These are phyloP conservation scores for Odontomachus brunneus DNA, from an alignment of 1,140 invertebrate species.

Conservation along the genomic window DNA sequence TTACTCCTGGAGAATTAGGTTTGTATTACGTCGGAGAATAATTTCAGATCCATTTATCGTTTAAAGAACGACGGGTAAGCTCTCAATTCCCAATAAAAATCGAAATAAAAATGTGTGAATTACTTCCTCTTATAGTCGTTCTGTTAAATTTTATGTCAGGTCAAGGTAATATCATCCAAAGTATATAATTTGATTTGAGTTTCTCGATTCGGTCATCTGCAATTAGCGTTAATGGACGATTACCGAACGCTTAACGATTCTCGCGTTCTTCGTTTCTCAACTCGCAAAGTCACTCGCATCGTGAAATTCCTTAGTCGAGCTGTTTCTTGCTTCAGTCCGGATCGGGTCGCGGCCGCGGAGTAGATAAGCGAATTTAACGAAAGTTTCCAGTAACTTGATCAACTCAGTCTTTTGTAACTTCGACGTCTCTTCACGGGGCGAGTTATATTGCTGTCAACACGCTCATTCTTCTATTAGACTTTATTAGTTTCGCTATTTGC, in stretches of 20 bases:
- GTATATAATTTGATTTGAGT: background rate
- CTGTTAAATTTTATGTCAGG: too few relatives aligned
- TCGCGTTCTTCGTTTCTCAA: background rate
- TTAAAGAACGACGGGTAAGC: too few relatives aligned
- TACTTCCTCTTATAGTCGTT: too few relatives aligned
- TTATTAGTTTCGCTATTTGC: constrained; percentile 8
- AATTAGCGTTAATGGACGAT: constrained; percentile 6
- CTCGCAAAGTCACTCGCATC: background rate
- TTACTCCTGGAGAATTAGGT: background rate
- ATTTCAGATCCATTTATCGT: too few relatives aligned
- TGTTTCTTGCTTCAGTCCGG: constrained; percentile 4
- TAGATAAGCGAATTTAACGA: background rate
- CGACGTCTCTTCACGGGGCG: background rate
- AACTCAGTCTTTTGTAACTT: constrained; percentile 18
- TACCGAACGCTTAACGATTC: too few relatives aligned
- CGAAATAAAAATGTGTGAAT: too few relatives aligned
- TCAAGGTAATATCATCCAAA: too few relatives aligned
- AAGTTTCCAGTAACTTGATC: constrained; percentile 21
- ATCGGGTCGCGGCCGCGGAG: background rate
- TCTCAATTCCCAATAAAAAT: too few relatives aligned
- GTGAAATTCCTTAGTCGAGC: background rate
- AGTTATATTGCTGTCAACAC: background rate
- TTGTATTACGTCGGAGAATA: too few relatives aligned
- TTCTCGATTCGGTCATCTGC: background rate
- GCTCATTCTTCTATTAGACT: background rate